Percentiles rank a stretch among this genome's conserved stretches.
phyloP scores from a whole-genome alignment of 2,888 invertebrate genomes.

The Alsophila aescularia region DNA sequence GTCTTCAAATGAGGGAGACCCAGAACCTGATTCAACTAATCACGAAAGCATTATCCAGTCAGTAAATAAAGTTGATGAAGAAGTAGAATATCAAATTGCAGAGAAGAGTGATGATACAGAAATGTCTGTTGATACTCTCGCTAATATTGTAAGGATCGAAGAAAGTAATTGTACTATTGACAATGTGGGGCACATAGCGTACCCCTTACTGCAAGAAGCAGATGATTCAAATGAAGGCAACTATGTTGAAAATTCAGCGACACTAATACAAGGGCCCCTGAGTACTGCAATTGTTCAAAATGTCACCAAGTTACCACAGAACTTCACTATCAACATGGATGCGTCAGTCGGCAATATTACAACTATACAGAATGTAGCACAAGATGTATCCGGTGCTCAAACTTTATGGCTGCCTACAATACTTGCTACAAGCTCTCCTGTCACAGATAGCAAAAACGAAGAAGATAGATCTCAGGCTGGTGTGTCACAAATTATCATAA shows the following conservation, averaged over 20 bases:
- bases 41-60: conserved; percentile 77
- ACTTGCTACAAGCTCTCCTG: conserved; percentile 67
- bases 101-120: conserved; percentile 70
- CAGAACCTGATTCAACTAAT: conserved; percentile 79
- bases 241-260: conserved; percentile 72
- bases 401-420: conserved; percentile 80
- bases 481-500: conserved; percentile 78
- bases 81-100: conserved; percentile 73
- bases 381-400: conserved; percentile 73
- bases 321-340: conserved; percentile 80
- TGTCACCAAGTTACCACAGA: conserved; percentile 77
- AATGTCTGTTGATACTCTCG: conserved; percentile 72
- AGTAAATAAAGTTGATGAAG: conserved; percentile 68
- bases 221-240: conserved; percentile 72
- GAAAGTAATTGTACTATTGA: conserved; percentile 62
- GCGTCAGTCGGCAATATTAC: conserved; percentile 76
- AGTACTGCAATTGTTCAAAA: conserved; percentile 78
- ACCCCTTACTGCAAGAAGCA: conserved; percentile 72
- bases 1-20: conserved; percentile 67
- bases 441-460: conserved; percentile 65
- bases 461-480: conserved; percentile 68
- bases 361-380: conserved; percentile 77
- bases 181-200: conserved; percentile 69
- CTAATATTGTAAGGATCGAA: conserved; percentile 75
- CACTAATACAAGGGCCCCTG: conserved; percentile 73